These are phyloP conservation scores for Zaprionus inermis DNA, from an alignment of 1,140 invertebrate species.

Conservation along the genomic window DNA sequence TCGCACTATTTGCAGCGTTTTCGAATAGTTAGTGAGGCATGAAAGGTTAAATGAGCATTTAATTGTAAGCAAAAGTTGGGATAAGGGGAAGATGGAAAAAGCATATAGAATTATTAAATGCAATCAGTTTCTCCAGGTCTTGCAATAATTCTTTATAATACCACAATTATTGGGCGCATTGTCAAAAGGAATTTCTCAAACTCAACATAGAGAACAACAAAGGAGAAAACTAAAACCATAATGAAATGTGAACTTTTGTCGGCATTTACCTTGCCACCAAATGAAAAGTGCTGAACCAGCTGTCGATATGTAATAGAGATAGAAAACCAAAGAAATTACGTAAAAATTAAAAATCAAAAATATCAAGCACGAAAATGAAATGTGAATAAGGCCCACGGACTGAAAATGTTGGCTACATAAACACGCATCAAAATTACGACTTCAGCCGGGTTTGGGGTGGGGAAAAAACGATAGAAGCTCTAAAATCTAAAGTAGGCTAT, in stretches of 20 bases:
- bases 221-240: conserved; percentile 1
- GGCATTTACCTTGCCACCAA: conserved; percentile 78
- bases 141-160: conserved; percentile 1
- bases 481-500: conserved; percentile 35
- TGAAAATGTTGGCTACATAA: neutral
- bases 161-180: conserved; percentile 5
- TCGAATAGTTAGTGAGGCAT: conserved; percentile 44
- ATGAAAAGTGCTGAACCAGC: conserved; percentile 69
- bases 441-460: neutral
- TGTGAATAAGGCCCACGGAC: too few species aligned
- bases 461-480: conserved; percentile 17
- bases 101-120: conserved; percentile 21
- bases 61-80: conserved; percentile 21
- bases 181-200: conserved; percentile 14
- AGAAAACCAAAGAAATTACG: conserved; percentile 41
- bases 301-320: conserved; percentile 51
- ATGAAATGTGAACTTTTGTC: conserved; percentile 8
- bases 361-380: conserved; percentile 6
- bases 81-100: conserved; percentile 19
- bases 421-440: neutral
- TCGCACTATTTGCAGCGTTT: conserved; percentile 63
- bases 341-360: conserved; percentile 16
- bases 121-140: neutral
- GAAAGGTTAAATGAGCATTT: conserved; percentile 41
- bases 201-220: conserved; percentile 13